A percentile compares a stretch with the other conserved stretches of the same genome.
These are phyloP conservation scores for Pheosia gnoma DNA, from an alignment of 2,888 invertebrate genomes.

Conservation along the genomic window DNA sequence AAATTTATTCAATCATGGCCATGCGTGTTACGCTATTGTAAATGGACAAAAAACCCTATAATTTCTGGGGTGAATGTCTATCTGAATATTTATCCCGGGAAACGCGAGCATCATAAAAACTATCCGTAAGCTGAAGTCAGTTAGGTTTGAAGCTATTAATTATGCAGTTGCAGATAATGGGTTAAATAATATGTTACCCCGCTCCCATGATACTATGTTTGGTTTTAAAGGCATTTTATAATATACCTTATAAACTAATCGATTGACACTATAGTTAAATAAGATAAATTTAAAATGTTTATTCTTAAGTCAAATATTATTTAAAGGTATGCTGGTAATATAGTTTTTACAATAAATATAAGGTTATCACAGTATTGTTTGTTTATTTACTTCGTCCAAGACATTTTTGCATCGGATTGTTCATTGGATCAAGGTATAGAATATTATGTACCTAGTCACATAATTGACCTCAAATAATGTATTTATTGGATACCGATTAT, in stretches of 20 bases:
- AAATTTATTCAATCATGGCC: too few relatives aligned
- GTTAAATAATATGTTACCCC: too few relatives aligned
- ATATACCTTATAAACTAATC: not conserved
- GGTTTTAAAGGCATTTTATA: not conserved
- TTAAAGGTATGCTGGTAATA: conserved; percentile 20
- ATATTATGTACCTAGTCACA: not conserved
- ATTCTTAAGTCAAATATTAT: not conserved
- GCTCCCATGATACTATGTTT: not conserved
- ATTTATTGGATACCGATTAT: not conserved
- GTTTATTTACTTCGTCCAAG: not conserved
- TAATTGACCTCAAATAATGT: not conserved
- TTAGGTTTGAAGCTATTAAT: too few relatives aligned
- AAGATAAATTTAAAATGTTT: not conserved
- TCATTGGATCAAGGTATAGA: not conserved
- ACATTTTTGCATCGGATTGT: not conserved
- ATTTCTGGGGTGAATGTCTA: too few relatives aligned
- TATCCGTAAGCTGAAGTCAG: too few relatives aligned
- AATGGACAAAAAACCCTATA: too few relatives aligned
- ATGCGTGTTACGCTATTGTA: too few relatives aligned
- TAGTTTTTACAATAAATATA: conserved; percentile 33
- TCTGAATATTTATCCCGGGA: too few relatives aligned
- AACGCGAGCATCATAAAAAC: too few relatives aligned
- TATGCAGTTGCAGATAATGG: too few relatives aligned
- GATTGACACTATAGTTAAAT: not conserved
- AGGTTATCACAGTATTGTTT: conserved; percentile 2